A percentile compares a stretch with the other conserved stretches of the same genome.
Evolutionary conservation across 2,797 vertebrate genomes (phyloP).

Genomic region (Centroberyx gerrardi): DNA sequence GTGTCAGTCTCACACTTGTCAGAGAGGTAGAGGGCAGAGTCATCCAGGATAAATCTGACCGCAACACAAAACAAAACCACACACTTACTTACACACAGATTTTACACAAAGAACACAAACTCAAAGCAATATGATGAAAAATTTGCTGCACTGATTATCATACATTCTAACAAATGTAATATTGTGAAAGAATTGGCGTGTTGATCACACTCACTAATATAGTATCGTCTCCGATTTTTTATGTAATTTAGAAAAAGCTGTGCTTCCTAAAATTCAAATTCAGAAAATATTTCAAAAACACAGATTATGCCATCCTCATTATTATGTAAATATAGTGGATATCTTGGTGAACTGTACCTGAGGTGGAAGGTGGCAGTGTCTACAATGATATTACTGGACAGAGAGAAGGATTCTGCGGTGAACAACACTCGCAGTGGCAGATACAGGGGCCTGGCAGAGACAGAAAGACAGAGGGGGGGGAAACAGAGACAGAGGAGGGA

Average conservation of each 20-base stretch:
- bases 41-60: conserved; percentile 93
- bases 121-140: not conserved
- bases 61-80: conserved; percentile 12
- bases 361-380: conserved; percentile 95
- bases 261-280: no score
- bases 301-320: no score
- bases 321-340: not conserved
- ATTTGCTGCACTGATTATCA: not conserved
- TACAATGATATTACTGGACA: conserved; percentile 95
- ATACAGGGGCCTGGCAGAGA: conserved; percentile 89
- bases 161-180: no score
- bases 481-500: not conserved
- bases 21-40: conserved; percentile 94
- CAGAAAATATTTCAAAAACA: no score
- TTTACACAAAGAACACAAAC: not conserved
- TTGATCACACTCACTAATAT: no score
- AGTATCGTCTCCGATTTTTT: no score
- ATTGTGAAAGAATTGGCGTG: no score
- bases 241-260: no score
- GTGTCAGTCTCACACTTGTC: conserved; percentile 91
- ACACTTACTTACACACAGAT: not conserved
- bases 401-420: conserved; percentile 93
- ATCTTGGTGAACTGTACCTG: conserved; percentile 81
- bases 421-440: conserved; percentile 90
- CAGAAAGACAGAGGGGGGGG: not conserved